Evolutionary conservation across 2,888 invertebrate genomes (phyloP), one percentile per base, ranked within the genome.

Genomic region (Panorpa germanica): DNA sequence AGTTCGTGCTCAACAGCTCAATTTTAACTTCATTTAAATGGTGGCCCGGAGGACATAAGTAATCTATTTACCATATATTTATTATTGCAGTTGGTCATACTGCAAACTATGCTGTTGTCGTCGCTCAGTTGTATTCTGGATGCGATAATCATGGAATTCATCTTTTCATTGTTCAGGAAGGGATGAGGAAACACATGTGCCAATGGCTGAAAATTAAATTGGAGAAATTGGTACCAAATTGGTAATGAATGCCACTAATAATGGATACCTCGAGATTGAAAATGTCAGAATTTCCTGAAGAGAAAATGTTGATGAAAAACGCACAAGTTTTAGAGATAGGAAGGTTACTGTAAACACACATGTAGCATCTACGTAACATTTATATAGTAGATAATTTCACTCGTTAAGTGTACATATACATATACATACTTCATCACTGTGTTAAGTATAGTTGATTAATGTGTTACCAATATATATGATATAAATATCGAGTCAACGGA

Each of bases 141-240:
- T 83, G 81, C 2, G 60, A 75, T 47, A 76, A 77, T 46, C 71
- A 78, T 49, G 95, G 95, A 15, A 73, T 91, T 40, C 93, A 93
- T 48, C 75, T 86, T 0, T 95, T 95, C 52, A 70, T 95, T 39
- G 88, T 93, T 0, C 93, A 90, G 46, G 57, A 5, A 63, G 95
- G 29, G 80, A 88, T 45, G 73, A 81, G 45, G 75, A 86, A 11
- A 85, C 85, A 0, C n/a, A n/a, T n/a, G n/a, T n/a, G n/a, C n/a
- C n/a, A n/a, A n/a, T n/a, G n/a, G n/a, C n/a, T n/a, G n/a, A n/a
- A n/a, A 78, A 93, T 38, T 80, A 78, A 48, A 66, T 93, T 29
- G 95, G 93, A 5, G 95, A 95, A 59, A 93, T 95, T 42, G 95
- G 95, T 2, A 77, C 81, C 29, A 93, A 95, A 52, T 63, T 95